Base-by-base conservation (phyloP, 2,888 invertebrate species). In the Nipponacmea schrenckii region DNA sequence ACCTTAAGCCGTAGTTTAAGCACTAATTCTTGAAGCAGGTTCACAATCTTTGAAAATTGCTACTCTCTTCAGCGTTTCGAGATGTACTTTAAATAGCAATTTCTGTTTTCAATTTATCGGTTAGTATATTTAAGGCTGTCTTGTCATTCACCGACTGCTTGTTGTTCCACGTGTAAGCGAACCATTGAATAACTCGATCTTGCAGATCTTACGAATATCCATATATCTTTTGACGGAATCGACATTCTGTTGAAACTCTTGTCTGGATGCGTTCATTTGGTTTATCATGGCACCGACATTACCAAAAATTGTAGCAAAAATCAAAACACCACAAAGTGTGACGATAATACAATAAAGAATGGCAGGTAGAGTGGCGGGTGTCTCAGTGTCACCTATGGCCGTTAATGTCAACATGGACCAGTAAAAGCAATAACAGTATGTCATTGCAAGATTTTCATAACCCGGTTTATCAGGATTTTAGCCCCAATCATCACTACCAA, bases 401-500 rank as follows among this genome's bases (percentile, higher is more conserved):
- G 97, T 97, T 75, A 98, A 90, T 14, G 97, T 98, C 81, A 98
- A 90, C 3, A 97, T 97, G 1, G 97, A 97, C 97, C 97, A 98
- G 89, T 97, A 98, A 90, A 98, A 96, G 87, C 96, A 95, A 76
- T 90, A 89, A 67, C 94, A 93, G 88, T 97, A 97, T 89, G 96
- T 96, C 83, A 86, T 80, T 24, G 84, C 78, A 24, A 89, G 80
- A 2, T 82, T 83, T 71, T 87, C 84, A 68, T 75, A 74, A 39
- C 70, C 76, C 50, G 77, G 76, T 44, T 69, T 68, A 8, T 64
- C 67, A n/a, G 73, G 72, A 66, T 81, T 74, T 74, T 90, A 90
- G 14, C 89, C 89, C 89, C 89, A 90, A 0, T 77, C 73, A 74
- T 90, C 90, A 0, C 82, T 64, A 17, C 87, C 87, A 56, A 89